Evolutionary conservation across 2,888 invertebrate genomes (phyloP).

Genomic region (Caenorhabditis panamensis): DNA sequence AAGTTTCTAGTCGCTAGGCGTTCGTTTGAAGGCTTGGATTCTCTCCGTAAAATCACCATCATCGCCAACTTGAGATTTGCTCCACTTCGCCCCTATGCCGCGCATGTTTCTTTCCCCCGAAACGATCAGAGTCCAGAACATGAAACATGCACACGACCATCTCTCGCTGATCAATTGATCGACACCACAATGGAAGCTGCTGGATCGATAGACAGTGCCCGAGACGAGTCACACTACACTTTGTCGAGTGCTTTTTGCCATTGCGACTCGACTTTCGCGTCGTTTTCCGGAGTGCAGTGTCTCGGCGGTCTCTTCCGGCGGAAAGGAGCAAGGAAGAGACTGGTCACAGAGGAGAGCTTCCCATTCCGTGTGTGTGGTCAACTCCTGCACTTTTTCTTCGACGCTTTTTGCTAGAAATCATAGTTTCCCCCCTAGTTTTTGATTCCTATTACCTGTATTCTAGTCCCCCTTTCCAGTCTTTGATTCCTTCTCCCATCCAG

Average conservation of each 20-base stretch:
- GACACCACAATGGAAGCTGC: slow-evolving; percentile 28
- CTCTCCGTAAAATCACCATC: no score
- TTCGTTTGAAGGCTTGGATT: no score
- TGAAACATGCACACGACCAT: slow-evolving; percentile 2
- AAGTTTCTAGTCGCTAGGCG: background rate
- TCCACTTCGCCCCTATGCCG: slow-evolving; percentile 1
- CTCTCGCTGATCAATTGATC: slow-evolving; percentile 46
- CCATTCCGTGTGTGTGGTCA: slow-evolving; percentile 7
- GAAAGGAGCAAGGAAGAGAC: slow-evolving; percentile 41
- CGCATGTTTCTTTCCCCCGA: background rate
- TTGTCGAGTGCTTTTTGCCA: slow-evolving; percentile 58
- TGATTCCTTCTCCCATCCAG: background rate
- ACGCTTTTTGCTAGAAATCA: slow-evolving; percentile 17
- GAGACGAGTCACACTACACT: slow-evolving; percentile 9
- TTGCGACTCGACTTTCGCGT: slow-evolving; percentile 32
- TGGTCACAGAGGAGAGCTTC: slow-evolving; percentile 37
- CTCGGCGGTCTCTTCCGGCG: slow-evolving; percentile 20
- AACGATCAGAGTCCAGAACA: slow-evolving; percentile 35
- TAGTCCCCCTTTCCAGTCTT: background rate
- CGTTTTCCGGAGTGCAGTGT: slow-evolving; percentile 44
- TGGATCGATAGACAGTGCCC: slow-evolving; percentile 37
- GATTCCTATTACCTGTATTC: background rate
- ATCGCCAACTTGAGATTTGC: background rate
- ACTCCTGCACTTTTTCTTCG: slow-evolving; percentile 33
- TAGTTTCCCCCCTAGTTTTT: slow-evolving; percentile 12